phyloP scores from a whole-genome alignment of 2,113 vertebrate species.

The Hemiscyllium ocellatum region DNA sequence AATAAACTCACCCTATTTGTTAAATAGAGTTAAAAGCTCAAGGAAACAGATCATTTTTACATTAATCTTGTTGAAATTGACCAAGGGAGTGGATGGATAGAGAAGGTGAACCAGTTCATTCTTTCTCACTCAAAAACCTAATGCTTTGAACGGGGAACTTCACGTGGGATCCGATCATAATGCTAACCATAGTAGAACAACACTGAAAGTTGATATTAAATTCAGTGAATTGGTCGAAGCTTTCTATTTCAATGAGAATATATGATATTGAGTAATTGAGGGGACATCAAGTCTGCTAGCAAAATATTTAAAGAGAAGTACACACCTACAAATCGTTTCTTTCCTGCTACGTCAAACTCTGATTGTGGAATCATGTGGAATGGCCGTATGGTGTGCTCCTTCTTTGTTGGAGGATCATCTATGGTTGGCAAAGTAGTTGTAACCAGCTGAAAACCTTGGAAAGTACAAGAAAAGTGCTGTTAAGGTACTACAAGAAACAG shows the following conservation, averaged over 20 bases:
- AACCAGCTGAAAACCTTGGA: constrained; percentile 52
- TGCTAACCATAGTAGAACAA: neutral
- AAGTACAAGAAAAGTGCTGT: constrained; percentile 42
- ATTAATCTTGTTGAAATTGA: no score
- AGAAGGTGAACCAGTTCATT: no score
- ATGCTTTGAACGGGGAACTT: no score
- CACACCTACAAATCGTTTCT: constrained; percentile 85
- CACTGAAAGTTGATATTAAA: neutral
- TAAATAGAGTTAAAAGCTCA: no score
- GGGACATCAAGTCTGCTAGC: neutral
- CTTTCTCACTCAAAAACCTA: no score
- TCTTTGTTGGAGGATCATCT: constrained; percentile 41
- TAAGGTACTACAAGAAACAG: constrained; percentile 38
- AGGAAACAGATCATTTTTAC: no score
- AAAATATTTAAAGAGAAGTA: neutral
- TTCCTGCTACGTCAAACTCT: constrained; percentile 78
- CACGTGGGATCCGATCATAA: no score
- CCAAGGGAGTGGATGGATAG: no score
- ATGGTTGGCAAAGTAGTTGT: constrained; percentile 61
- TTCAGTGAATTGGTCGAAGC: neutral
- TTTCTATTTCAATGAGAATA: neutral
- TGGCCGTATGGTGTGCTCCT: constrained; percentile 46
- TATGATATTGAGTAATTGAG: neutral
- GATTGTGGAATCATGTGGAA: constrained; percentile 64
- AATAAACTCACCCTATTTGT: no score